These are phyloP conservation scores for Pollicipes pollicipes DNA, from an alignment of 1,140 invertebrate genomes.

Conservation along the genomic window DNA sequence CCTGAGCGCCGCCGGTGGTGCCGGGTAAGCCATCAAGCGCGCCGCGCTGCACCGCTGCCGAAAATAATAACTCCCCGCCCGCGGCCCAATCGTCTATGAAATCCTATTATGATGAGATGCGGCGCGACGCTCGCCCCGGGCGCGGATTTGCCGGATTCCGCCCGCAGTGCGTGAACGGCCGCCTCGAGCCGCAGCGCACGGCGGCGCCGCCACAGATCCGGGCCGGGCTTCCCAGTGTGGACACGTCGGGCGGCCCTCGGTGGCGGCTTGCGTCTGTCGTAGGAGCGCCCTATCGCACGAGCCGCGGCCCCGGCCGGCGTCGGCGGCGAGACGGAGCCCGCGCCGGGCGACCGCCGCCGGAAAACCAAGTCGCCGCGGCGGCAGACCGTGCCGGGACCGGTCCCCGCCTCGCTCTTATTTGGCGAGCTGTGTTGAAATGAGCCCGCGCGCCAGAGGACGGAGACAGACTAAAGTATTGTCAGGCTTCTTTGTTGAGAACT, in stretches of 20 bases:
- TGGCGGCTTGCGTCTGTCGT: too few relatives aligned
- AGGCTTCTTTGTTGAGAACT: background rate
- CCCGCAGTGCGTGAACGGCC: too few relatives aligned
- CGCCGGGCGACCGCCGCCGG: background rate
- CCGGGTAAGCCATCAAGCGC: background rate
- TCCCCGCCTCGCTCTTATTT: background rate
- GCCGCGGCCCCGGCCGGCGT: too few relatives aligned
- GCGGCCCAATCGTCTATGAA: background rate
- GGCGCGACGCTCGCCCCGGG: too few relatives aligned
- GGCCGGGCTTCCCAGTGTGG: too few relatives aligned
- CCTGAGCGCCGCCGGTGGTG: background rate
- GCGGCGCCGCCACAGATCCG: too few relatives aligned
- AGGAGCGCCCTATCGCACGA: too few relatives aligned
- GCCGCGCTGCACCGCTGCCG: too few relatives aligned
- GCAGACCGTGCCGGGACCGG: background rate
- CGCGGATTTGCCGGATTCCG: background rate
- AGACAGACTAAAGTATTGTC: background rate
- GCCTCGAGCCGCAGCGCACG: too few relatives aligned
- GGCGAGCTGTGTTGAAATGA: background rate
- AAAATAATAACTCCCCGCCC: background rate
- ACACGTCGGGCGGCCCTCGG: too few relatives aligned
- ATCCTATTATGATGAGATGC: background rate
- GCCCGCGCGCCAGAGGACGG: too few relatives aligned
- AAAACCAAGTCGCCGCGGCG: background rate
- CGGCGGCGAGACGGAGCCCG: too few relatives aligned